phyloP scores from a whole-genome alignment of 1,140 invertebrate species.

The Drosophila erecta region DNA sequence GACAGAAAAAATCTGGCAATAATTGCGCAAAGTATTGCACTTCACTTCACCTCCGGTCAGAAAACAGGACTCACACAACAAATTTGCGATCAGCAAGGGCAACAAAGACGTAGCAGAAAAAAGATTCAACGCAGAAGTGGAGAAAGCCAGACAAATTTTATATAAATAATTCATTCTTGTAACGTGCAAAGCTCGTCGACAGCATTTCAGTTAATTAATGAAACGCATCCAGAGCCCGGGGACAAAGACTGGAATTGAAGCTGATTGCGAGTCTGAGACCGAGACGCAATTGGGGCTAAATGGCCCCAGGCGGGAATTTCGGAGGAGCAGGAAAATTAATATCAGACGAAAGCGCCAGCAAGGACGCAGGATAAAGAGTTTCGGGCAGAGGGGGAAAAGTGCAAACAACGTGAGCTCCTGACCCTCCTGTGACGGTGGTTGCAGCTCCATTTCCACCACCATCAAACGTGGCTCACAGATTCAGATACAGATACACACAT shows the following conservation, averaged over 20 bases:
- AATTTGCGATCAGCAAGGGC: constrained; percentile 52
- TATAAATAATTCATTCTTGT: constrained; percentile 85
- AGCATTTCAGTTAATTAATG: constrained; percentile 84
- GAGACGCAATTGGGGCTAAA: constrained; percentile 73
- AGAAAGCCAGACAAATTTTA: constrained; percentile 79
- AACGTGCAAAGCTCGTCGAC: constrained; percentile 82
- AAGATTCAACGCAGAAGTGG: constrained; percentile 27
- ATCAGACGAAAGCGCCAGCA: constrained; percentile 55
- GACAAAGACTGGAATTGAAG: constrained; percentile 38
- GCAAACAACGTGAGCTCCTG: constrained; percentile 59
- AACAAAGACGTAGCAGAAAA: constrained; percentile 29
- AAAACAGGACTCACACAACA: constrained; percentile 27
- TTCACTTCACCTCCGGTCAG: constrained; percentile 60
- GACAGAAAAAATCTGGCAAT: constrained; percentile 46
- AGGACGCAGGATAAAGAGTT: constrained; percentile 44
- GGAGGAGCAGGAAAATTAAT: constrained; percentile 72
- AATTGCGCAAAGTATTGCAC: constrained; percentile 50
- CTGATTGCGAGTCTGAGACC: constrained; percentile 42
- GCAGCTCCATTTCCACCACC: constrained; percentile 73
- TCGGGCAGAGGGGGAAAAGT: constrained; percentile 46
- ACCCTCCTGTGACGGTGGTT: constrained; percentile 55
- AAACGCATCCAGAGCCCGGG: constrained; percentile 62
- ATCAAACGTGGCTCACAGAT: constrained; percentile 38
- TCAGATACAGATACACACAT: constrained; percentile 47
- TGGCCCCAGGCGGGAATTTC: constrained; percentile 37